These are phyloP conservation scores for Chelon auratus DNA, from an alignment of 2,797 vertebrate species.

Conservation along the genomic window DNA sequence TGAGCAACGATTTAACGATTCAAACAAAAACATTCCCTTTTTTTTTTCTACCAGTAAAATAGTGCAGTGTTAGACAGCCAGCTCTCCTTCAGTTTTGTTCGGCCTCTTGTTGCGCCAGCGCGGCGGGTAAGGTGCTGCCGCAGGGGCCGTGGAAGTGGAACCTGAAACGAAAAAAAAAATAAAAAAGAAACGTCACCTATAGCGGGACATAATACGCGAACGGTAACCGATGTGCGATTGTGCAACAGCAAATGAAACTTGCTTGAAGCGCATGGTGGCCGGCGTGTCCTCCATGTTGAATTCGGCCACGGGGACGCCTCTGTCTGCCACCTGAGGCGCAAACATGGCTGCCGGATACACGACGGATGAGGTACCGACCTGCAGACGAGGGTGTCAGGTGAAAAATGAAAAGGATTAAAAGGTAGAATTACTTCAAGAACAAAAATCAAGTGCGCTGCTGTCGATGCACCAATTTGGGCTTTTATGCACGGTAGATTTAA, in stretches of 20 bases:
- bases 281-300: constrained; percentile 94
- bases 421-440: neutral
- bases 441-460: neutral
- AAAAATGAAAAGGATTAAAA: neutral
- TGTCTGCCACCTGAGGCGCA: constrained; percentile 92
- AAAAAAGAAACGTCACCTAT: neutral
- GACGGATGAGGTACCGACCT: constrained; percentile 95
- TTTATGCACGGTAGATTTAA: neutral
- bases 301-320: constrained; percentile 93
- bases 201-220: neutral
- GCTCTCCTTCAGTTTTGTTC: constrained; percentile 73
- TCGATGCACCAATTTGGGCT: neutral
- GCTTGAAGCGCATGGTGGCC: constrained; percentile 91
- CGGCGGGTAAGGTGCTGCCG: constrained; percentile 89
- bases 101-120: constrained; percentile 85
- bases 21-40: neutral
- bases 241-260: constrained; percentile 28
- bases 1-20: neutral
- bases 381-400: neutral
- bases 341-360: constrained; percentile 98
- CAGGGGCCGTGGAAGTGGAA: constrained; percentile 95
- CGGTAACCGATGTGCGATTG: neutral
- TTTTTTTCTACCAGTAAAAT: constrained; percentile 9
- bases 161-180: constrained; percentile 76
- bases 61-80: constrained; percentile 22